Evolutionary conservation across 2,888 invertebrate species (phyloP).

Genomic region (Pristionchus mayeri): DNA sequence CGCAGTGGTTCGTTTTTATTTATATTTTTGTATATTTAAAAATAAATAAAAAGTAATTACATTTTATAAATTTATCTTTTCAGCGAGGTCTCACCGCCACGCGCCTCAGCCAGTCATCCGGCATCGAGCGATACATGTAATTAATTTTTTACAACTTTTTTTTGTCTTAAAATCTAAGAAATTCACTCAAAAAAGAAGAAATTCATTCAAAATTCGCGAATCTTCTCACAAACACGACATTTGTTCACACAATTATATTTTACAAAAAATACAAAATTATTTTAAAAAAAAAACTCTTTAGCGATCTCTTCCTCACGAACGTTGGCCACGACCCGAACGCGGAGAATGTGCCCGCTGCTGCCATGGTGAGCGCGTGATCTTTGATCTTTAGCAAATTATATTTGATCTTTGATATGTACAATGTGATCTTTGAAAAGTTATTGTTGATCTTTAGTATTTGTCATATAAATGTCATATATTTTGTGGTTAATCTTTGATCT

Average conservation of each 20-base stretch:
- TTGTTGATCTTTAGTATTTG: no score
- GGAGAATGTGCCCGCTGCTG: neutral
- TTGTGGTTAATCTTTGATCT: no score
- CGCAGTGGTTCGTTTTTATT: neutral
- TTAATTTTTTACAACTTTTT: neutral
- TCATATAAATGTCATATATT: no score
- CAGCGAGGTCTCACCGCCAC: neutral
- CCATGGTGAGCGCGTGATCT: neutral
- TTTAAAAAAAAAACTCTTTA: neutral
- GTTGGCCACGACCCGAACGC: neutral
- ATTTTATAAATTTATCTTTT: no score
- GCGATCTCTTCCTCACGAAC: conserved; percentile 35
- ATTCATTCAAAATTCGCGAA: no score
- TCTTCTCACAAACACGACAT: no score
- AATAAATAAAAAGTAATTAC: neutral
- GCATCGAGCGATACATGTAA: conserved; percentile 43
- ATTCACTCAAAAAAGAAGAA: no score
- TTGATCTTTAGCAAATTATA: neutral
- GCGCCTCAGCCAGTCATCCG: conserved; percentile 15
- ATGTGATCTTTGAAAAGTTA: no score
- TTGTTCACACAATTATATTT: no score
- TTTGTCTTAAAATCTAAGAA: no score
- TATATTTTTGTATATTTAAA: neutral
- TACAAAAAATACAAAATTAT: neutral
- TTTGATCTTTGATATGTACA: neutral